Evolutionary conservation across 2,888 invertebrate genomes (phyloP), one percentile per base, ranked within the genome.

Genomic region (Leucophora obtusa): DNA sequence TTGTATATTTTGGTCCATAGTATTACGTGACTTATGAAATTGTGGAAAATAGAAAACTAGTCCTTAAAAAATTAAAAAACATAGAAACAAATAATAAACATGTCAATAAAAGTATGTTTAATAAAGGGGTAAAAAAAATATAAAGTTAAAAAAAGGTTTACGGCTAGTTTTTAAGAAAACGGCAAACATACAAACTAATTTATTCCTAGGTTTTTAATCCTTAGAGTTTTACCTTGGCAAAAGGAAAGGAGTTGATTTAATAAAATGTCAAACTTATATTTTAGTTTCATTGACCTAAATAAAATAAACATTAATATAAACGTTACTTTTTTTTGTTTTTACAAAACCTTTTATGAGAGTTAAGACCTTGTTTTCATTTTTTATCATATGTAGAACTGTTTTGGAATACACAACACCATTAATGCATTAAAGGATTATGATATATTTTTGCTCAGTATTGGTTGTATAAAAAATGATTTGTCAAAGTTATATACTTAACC

Each of bases 71-170:
- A 54, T 14, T 18, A 38, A 54, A 66, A 60, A 54, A 62, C 54
- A 72, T 18, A 38, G 33, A 51, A 75, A 60, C 56, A 56, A 71
- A 70, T 66, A 59, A 79, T 62, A 70, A 74, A 74, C 53, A 70
- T 75, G 79, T 66, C 75, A 79, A 75, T 75, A 71, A 60, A 72
- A 71, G 62, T 62, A 71, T 79, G 24, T 71, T 70, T 50, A 50
- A 35, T 35, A 59, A 58, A 28, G n/a, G 51, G n/a, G 1, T 4
- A 11, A 38, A 14, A 38, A 38, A 38, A 11, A 38, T 70, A 56
- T 14, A 33, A 53, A 11, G 33, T 53, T 15, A 35, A 54, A 33
- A 35, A 66, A 53, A 60, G 53, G 56, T 15, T 43, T 35, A 15
- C 21, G 21, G 53, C 53, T 65, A 18, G 9, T 66, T 53, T 65